These are phyloP conservation scores for Podarcis lilfordi DNA, from an alignment of 2,797 vertebrate genomes.

Conservation along the genomic window DNA sequence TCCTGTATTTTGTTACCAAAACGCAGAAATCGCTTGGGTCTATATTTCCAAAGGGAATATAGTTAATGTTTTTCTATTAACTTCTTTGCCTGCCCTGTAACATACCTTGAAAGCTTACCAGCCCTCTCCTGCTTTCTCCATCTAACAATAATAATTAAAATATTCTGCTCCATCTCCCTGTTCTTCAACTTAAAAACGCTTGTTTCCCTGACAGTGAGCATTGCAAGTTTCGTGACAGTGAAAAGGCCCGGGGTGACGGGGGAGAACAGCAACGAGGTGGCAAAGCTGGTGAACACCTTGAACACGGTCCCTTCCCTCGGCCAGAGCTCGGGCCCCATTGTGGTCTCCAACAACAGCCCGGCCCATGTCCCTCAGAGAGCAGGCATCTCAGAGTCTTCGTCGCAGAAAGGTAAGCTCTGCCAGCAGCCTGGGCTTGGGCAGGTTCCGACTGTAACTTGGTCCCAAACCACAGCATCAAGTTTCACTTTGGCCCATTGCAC, in stretches of 20 bases:
- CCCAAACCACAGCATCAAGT: no score
- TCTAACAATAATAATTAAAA: not conserved
- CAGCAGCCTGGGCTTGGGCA: not conserved
- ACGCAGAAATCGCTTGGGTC: no score
- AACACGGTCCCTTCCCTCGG: slow-evolving; percentile 77
- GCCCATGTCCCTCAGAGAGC: slow-evolving; percentile 73
- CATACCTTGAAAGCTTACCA: not conserved
- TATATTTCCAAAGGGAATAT: not conserved
- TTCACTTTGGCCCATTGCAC: not conserved
- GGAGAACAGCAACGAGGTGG: slow-evolving; percentile 78
- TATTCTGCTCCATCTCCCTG: not conserved
- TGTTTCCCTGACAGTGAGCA: slow-evolving; percentile 76
- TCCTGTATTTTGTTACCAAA: not conserved
- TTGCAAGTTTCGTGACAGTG: slow-evolving; percentile 80
- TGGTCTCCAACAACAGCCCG: slow-evolving; percentile 79
- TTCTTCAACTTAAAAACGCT: not conserved
- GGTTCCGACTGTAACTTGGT: no score
- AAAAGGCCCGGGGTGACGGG: slow-evolving; percentile 79
- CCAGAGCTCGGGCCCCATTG: slow-evolving; percentile 78
- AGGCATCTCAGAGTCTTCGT: slow-evolving; percentile 64
- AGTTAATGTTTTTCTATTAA: no score
- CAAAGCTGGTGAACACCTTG: slow-evolving; percentile 80
- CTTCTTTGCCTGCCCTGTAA: not conserved
- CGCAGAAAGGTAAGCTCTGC: slow-evolving; percentile 68
- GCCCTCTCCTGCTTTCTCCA: not conserved